Evolutionary conservation across 2,888 invertebrate genomes (phyloP).

Genomic region (Lasioglossum lativentre): DNA sequence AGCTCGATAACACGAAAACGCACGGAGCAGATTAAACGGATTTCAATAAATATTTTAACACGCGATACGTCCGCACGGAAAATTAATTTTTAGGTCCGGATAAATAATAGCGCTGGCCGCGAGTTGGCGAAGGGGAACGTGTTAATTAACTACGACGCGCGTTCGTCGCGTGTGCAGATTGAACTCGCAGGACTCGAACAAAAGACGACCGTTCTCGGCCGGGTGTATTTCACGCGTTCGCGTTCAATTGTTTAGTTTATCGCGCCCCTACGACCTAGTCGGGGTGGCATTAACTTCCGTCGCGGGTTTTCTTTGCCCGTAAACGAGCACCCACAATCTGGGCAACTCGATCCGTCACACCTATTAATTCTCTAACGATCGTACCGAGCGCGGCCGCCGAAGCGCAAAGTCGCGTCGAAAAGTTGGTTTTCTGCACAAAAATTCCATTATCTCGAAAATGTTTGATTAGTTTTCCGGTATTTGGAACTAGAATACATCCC

Average conservation of each 20-base stretch:
- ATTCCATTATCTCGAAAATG: no score
- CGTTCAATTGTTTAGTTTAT: constrained; percentile 26
- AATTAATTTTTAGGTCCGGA: not conserved
- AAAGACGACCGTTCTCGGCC: constrained; percentile 24
- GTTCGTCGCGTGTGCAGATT: not conserved
- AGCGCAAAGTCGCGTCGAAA: no score
- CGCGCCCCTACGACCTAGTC: not conserved
- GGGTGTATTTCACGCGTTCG: not conserved
- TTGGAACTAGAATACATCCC: not conserved
- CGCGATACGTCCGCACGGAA: not conserved
- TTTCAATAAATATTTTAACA: not conserved
- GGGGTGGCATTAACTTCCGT: constrained; percentile 12
- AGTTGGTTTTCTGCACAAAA: no score
- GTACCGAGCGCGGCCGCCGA: constrained; percentile 17
- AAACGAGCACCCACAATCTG: not conserved
- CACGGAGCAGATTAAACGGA: not conserved
- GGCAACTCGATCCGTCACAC: constrained; percentile 52
- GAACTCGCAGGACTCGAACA: not conserved
- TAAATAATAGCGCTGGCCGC: not conserved
- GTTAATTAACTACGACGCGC: constrained; percentile 13
- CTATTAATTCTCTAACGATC: constrained; percentile 63
- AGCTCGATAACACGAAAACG: not conserved
- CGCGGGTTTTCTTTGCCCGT: constrained; percentile 3
- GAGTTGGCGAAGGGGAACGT: not conserved
- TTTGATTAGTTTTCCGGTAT: not conserved